phyloP scores from a whole-genome alignment of 2,888 invertebrate genomes.

The Nudaria mundana region DNA sequence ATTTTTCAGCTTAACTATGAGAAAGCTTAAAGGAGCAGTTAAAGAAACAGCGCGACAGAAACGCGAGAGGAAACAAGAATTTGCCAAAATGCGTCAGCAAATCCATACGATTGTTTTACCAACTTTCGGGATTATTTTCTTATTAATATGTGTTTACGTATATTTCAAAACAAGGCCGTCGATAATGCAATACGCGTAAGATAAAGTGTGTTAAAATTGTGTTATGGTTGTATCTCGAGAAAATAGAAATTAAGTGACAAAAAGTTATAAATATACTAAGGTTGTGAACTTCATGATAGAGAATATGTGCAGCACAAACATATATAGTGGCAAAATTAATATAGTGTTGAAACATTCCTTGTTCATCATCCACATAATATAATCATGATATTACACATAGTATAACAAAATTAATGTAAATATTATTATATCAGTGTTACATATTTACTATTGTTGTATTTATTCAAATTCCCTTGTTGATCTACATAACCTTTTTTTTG shows the following conservation, averaged over 20 bases:
- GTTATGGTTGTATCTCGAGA: constrained; percentile 24
- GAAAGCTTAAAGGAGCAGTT: constrained; percentile 89
- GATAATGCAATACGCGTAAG: constrained; percentile 63
- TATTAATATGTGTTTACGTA: constrained; percentile 88
- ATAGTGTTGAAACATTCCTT: constrained; percentile 23
- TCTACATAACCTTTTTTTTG: too few species aligned
- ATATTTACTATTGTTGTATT: constrained; percentile 3
- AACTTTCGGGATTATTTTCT: constrained; percentile 84
- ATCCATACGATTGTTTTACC: constrained; percentile 90
- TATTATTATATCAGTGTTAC: constrained; percentile 30
- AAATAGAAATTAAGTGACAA: constrained; percentile 18
- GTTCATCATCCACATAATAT: constrained; percentile 13
- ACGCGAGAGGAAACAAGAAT: constrained; percentile 92
- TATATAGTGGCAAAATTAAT: not conserved
- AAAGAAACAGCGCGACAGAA: constrained; percentile 93
- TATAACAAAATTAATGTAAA: constrained; percentile 38
- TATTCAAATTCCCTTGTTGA: too few species aligned
- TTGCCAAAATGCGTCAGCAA: constrained; percentile 88
- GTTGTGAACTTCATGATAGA: constrained; percentile 24
- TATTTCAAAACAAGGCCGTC: constrained; percentile 89
- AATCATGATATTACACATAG: constrained; percentile 31
- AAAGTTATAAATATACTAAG: constrained; percentile 17
- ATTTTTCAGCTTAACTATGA: constrained; percentile 79
- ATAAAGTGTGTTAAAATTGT: constrained; percentile 23
- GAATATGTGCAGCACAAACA: not conserved